These are phyloP conservation scores for Propithecus deckenii DNA, from an alignment of 2,797 vertebrate species.

Conservation along the genomic window DNA sequence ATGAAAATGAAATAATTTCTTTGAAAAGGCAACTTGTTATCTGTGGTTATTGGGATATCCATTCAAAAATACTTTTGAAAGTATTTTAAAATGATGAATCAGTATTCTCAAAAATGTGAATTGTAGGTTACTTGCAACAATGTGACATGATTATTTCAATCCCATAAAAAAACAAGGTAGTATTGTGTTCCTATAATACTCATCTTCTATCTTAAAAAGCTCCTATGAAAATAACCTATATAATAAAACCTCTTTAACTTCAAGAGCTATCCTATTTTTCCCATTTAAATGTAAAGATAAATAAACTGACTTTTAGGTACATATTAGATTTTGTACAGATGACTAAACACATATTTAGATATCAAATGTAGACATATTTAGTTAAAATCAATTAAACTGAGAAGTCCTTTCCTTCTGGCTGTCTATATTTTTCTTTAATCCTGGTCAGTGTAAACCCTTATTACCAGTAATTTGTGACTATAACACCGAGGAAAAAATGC, in stretches of 20 bases:
- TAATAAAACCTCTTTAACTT: conserved; percentile 70
- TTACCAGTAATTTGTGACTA: conserved; percentile 86
- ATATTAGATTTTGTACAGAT: conserved; percentile 70
- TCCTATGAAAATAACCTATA: conserved; percentile 70
- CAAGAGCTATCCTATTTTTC: conserved; percentile 65
- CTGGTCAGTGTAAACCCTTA: conserved; percentile 84
- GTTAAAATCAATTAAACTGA: conserved; percentile 86
- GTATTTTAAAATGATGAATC: conserved; percentile 54
- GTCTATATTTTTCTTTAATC: conserved; percentile 83
- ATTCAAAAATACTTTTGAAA: not conserved
- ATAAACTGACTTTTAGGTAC: conserved; percentile 61
- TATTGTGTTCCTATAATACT: conserved; percentile 36
- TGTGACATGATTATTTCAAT: not conserved
- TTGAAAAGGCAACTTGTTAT: conserved; percentile 37
- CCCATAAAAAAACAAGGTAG: conserved; percentile 52
- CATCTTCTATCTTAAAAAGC: conserved; percentile 52
- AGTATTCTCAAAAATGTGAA: conserved; percentile 51
- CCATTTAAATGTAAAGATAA: conserved; percentile 57
- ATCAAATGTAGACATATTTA: conserved; percentile 83
- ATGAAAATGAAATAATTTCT: conserved; percentile 33
- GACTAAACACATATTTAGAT: conserved; percentile 83
- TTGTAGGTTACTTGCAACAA: conserved; percentile 40
- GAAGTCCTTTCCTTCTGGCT: conserved; percentile 81
- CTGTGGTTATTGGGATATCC: not conserved
- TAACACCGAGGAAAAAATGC: conserved; percentile 83